Percentiles rank a stretch among this genome's conserved stretches.
Conservation (phyloP, 2,797 vertebrate species). For the Trichosurus vulpecula region DNA sequence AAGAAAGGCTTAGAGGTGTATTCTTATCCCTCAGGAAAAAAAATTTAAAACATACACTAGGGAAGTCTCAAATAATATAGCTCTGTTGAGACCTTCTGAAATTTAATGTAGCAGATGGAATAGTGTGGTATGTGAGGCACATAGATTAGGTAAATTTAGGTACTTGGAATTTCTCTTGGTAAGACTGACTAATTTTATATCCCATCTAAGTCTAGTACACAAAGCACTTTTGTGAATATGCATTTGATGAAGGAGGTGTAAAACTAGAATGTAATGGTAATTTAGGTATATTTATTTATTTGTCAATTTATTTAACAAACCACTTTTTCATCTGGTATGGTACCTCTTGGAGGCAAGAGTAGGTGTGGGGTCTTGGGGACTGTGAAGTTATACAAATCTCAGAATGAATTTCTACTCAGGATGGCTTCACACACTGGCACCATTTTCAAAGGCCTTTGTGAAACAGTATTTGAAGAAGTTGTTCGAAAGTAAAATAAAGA, state of each 20-base stretch:
- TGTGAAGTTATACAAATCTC: too few species aligned
- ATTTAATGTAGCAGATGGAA: background rate
- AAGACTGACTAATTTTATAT: background rate
- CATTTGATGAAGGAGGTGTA: background rate
- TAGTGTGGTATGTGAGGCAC: background rate
- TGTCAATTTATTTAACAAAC: background rate
- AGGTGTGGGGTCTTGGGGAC: too few species aligned
- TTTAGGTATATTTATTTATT: background rate
- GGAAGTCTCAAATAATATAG: background rate
- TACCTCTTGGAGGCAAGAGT: too few species aligned
- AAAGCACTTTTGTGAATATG: background rate
- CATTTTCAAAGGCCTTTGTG: too few species aligned
- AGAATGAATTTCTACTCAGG: too few species aligned
- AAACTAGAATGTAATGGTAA: background rate
- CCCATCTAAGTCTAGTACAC: background rate
- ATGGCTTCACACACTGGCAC: too few species aligned
- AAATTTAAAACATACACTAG: background rate
- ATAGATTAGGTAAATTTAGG: background rate
- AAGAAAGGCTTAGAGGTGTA: background rate
- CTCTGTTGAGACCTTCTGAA: background rate
- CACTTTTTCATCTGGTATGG: too few species aligned
- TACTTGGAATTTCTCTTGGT: background rate
- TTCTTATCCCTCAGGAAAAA: background rate
- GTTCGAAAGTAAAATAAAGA: too few species aligned
- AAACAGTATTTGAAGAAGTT: too few species aligned